phyloP scores from a whole-genome alignment of 2,888 invertebrate species.

The Hyposoter didymator region DNA sequence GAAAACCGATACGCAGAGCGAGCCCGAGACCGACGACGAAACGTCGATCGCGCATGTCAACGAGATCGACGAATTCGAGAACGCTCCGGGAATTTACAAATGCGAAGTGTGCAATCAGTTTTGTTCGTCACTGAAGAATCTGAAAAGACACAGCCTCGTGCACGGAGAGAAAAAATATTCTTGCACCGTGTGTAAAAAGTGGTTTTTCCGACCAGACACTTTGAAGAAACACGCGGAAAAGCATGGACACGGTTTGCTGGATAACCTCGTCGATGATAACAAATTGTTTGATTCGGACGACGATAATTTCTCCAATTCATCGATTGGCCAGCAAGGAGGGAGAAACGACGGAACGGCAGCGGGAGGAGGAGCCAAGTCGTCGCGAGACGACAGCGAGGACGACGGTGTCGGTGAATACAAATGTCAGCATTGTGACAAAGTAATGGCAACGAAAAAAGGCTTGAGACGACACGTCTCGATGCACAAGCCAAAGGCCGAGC shows the following conservation, averaged over 20 bases:
- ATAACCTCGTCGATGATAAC: constrained; percentile 81
- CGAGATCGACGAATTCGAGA: constrained; percentile 75
- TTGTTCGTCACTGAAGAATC: constrained; percentile 81
- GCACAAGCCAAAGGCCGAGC: constrained; percentile 83
- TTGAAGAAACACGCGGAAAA: constrained; percentile 83
- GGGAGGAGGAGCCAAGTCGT: constrained; percentile 25
- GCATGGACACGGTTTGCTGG: constrained; percentile 81
- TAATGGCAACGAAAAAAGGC: constrained; percentile 83
- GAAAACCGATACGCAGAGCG: constrained; percentile 72
- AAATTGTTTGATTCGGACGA: constrained; percentile 82
- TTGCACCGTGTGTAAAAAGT: constrained; percentile 82
- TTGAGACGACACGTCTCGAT: constrained; percentile 81
- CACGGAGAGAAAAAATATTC: constrained; percentile 83
- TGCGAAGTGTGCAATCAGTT: constrained; percentile 81
- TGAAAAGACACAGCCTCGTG: constrained; percentile 80
- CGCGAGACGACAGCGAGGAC: constrained; percentile 69
- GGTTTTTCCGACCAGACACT: constrained; percentile 82
- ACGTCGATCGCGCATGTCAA: constrained; percentile 59
- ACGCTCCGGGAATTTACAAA: constrained; percentile 80
- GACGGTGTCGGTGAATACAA: constrained; percentile 79
- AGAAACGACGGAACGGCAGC: constrained; percentile 11
- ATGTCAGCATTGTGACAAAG: constrained; percentile 82
- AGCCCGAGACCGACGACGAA: constrained; percentile 77
- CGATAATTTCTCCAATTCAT: constrained; percentile 70
- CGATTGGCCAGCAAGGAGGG: background rate